Conservation (phyloP, 2,113 vertebrate species). For the Sorex fumeus region DNA sequence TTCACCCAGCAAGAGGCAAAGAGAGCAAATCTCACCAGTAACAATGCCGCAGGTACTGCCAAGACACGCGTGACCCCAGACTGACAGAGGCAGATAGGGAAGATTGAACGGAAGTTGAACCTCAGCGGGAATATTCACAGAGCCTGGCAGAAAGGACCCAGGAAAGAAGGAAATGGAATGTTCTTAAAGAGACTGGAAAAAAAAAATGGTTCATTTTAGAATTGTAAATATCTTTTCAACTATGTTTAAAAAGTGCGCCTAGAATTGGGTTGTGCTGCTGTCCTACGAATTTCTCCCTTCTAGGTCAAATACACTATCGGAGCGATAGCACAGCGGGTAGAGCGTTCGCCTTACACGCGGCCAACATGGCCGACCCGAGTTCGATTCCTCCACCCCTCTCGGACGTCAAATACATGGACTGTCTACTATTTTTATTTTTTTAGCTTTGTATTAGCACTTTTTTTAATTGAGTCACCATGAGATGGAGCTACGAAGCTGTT, state of each 20-base stretch:
- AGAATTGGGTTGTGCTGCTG: background rate
- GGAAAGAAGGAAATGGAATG: background rate
- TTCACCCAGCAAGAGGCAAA: background rate
- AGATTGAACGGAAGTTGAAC: rapidly evolving
- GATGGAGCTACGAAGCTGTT: too few species aligned
- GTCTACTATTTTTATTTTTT: background rate
- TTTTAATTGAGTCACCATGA: too few species aligned
- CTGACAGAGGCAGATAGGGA: background rate
- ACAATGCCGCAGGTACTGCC: too few species aligned
- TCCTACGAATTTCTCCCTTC: background rate
- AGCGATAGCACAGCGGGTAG: too few species aligned
- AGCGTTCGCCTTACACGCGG: too few species aligned
- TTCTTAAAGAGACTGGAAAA: background rate
- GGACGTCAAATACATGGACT: background rate
- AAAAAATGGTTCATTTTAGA: background rate
- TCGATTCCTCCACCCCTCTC: too few species aligned
- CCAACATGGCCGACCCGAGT: too few species aligned
- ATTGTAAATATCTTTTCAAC: background rate
- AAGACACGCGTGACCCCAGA: background rate
- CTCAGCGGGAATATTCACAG: background rate
- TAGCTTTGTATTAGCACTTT: too few species aligned
- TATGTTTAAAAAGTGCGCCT: background rate
- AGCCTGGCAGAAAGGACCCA: background rate
- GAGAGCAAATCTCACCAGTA: background rate
- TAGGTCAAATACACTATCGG: background rate